Evolutionary conservation across 2,797 vertebrate genomes (phyloP).

Genomic region (Clarias platycephalus): DNA sequence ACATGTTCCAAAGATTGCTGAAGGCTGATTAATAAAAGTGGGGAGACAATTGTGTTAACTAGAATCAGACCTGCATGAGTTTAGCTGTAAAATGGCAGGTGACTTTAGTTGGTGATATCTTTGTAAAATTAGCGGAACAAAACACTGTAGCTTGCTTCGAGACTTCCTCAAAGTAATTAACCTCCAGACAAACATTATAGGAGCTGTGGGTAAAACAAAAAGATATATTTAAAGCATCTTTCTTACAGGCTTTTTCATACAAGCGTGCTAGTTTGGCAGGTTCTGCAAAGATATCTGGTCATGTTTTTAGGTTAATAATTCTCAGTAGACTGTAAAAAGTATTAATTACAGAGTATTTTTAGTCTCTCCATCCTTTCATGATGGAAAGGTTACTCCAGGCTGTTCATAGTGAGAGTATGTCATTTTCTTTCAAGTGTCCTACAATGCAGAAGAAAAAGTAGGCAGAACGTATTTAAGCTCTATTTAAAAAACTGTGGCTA

Average conservation of each 20-base stretch:
- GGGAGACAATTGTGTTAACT: neutral
- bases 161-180: constrained; percentile 2
- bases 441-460: neutral
- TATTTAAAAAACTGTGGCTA: neutral
- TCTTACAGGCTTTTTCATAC: neutral
- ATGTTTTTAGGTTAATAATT: constrained; percentile 63
- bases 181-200: neutral
- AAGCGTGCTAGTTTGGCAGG: neutral
- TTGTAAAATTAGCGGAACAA: constrained; percentile 3
- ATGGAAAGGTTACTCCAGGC: constrained; percentile 53
- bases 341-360: constrained; percentile 70
- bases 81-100: neutral
- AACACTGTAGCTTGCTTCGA: neutral
- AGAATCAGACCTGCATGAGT: constrained; percentile 7
- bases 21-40: constrained; percentile 11
- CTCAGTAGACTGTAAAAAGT: constrained; percentile 60
- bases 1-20: neutral
- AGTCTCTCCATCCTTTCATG: constrained; percentile 48
- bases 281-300: constrained; percentile 1
- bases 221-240: neutral
- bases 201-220: neutral
- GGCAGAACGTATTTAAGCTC: neutral
- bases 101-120: constrained; percentile 13
- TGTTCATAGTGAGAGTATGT: neutral
- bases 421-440: constrained; percentile 1